Conservation (phyloP, 2,888 invertebrate species). For the Scelioninae gen. 2 region DNA sequence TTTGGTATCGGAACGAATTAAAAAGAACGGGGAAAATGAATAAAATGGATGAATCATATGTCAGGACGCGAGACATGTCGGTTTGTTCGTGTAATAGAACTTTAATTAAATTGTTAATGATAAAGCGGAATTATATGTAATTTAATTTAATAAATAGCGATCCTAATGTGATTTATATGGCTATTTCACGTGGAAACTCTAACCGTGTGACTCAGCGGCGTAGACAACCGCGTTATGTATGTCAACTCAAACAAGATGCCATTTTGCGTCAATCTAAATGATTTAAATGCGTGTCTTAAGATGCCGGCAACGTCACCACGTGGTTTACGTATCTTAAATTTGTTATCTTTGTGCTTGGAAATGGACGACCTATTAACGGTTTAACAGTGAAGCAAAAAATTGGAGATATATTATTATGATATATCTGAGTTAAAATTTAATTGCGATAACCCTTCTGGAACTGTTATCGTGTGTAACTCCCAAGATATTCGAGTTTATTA, state of each 20-base stretch:
- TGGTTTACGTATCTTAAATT: conserved; percentile 26
- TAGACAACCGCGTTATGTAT: conserved; percentile 20
- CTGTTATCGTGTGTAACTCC: no score
- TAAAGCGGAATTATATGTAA: no score
- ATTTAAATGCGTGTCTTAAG: conserved; percentile 27
- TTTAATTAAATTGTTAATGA: background rate
- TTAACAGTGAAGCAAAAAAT: no score
- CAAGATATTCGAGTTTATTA: no score
- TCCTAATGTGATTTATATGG: conserved; percentile 20
- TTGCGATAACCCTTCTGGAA: no score
- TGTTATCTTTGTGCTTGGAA: conserved; percentile 15
- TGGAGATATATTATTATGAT: no score
- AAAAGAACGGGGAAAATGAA: background rate
- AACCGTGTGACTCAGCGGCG: conserved; percentile 13
- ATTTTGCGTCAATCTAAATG: conserved; percentile 28
- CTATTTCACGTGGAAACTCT: conserved; percentile 18
- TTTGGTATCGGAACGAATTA: background rate
- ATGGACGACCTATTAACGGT: conserved; percentile 21
- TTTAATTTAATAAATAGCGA: conserved; percentile 4
- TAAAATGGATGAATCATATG: background rate
- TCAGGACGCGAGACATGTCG: no score
- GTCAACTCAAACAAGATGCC: conserved; percentile 19
- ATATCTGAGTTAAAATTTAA: no score
- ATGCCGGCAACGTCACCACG: conserved; percentile 17
- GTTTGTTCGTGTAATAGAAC: background rate